Percentiles rank a stretch among this genome's conserved stretches.
Conservation (phyloP, 2,888 invertebrate genomes). For the Ochropacha duplaris region DNA sequence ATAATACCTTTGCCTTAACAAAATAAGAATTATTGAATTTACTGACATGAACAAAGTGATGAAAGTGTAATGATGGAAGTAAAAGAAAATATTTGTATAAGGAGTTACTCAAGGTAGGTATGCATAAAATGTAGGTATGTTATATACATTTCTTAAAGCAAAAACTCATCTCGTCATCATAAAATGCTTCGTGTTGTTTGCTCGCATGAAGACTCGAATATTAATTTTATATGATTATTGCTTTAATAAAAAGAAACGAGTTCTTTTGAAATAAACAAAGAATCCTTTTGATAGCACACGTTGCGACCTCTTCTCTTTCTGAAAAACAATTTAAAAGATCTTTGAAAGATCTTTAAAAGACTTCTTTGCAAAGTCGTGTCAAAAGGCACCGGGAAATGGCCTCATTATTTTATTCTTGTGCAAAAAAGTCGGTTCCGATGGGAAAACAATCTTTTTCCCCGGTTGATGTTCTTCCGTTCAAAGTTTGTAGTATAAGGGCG, state of each 20-base stretch:
- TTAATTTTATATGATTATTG: background rate
- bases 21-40: background rate
- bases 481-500: background rate
- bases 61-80: no score
- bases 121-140: no score
- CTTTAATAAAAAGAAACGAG: background rate
- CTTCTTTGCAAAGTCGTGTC: slow-evolving; percentile 16
- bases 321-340: background rate
- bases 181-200: background rate
- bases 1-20: slow-evolving; percentile 18
- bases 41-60: no score
- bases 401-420: slow-evolving; percentile 29
- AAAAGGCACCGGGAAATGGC: slow-evolving; percentile 26
- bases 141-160: background rate
- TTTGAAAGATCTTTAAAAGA: background rate
- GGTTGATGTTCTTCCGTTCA: background rate
- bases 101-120: no score
- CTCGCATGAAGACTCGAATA: background rate
- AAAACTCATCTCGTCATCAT: background rate
- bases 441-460: slow-evolving; percentile 21
- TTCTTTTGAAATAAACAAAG: background rate
- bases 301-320: background rate
- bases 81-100: no score
- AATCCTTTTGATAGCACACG: background rate
- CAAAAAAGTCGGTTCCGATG: slow-evolving; percentile 19